These are phyloP conservation scores for Harpagoxenus sublaevis DNA, from an alignment of 2,888 invertebrate species.

Conservation along the genomic window DNA sequence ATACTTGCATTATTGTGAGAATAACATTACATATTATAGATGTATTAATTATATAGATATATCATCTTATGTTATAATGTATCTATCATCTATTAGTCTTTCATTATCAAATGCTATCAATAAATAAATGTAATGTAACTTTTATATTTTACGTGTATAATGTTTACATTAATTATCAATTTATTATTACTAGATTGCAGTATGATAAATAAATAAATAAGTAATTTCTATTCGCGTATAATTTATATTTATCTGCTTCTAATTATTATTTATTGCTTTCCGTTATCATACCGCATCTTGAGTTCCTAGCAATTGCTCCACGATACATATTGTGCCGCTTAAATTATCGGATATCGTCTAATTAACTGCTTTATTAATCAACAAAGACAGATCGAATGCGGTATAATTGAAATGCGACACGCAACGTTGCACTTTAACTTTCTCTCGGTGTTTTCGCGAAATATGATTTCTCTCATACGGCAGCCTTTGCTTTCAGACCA, in stretches of 20 bases:
- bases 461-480: slow-evolving; percentile 35
- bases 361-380: slow-evolving; percentile 2
- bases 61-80: too few species aligned
- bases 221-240: not conserved
- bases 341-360: not conserved
- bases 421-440: not conserved
- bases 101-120: not conserved
- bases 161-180: not conserved
- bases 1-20: too few species aligned
- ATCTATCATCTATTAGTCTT: not conserved
- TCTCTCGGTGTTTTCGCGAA: slow-evolving; percentile 16
- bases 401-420: not conserved
- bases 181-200: not conserved
- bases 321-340: not conserved
- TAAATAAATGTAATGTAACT: not conserved
- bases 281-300: not conserved
- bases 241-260: not conserved
- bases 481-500: slow-evolving; percentile 26
- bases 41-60: too few species aligned
- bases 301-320: not conserved
- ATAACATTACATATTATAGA: too few species aligned
- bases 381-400: slow-evolving; percentile 2
- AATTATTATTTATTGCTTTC: not conserved
- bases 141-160: not conserved
- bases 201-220: not conserved